Base-by-base conservation (phyloP, 1,140 invertebrate species). In the Trachymyrmex septentrionalis region DNA sequence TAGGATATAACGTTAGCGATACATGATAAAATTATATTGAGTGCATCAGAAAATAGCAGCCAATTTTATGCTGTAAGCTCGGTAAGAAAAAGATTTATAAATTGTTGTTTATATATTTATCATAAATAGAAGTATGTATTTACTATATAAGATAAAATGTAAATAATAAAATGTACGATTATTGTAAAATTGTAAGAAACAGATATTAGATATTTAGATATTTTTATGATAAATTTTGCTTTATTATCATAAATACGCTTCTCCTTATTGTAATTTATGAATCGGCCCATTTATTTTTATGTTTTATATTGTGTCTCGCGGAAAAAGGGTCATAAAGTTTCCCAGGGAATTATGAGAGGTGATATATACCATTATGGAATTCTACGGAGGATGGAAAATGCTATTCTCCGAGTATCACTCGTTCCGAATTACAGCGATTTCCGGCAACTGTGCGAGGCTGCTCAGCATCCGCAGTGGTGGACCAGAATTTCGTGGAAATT, bases 241-340 rank as follows among this genome's bases (percentile, higher is more conserved):
- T 24, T 50, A 78, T 78, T 50, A 78, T 66, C 75, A 64, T 64
- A 38, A n/a, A 57, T 24, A 16, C 6, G 59, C 6, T 48, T 44
- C 5, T 67, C 19, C 10, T 50, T 66, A 64, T 64, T 64, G 24
- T 78, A 78, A 30, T 61, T 69, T 81, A 69, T 80, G 55, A 80
- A 34, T 69, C 30, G 64, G 14, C 21, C 30, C 30, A 48, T 81
- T 19, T 27, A 75, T 75, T 75, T 75, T 75, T 75, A 75, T 75
- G 30, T 61, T 75, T 75, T 77, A 71, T 80, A 67, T 71, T 55
- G 77, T 38, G 48, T 71, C 66, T 30, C 21, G 48, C 21, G 64
- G 77, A 67, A 81, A 81, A 81, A 53, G 50, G 66, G 77, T 48
- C 77, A 71, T 81, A 81, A 81, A 71, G 64, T 81, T 50, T n/a